phyloP scores from a whole-genome alignment of 2,888 invertebrate genomes.

The Lasioglossum calceatum region DNA sequence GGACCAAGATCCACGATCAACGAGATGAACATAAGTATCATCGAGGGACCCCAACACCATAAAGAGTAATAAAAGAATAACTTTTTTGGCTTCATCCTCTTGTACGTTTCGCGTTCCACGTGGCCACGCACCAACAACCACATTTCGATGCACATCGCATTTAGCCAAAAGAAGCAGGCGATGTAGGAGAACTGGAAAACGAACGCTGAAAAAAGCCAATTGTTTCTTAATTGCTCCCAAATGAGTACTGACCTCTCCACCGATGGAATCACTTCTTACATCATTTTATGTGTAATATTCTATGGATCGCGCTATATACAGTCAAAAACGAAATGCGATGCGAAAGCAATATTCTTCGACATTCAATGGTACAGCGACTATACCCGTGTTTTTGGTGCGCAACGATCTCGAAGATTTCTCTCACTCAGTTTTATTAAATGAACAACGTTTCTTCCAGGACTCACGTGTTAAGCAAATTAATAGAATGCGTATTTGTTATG shows the following conservation, averaged over 20 bases:
- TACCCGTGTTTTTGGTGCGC: too few species aligned
- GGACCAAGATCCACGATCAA: constrained; percentile 87
- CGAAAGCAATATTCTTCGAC: neutral
- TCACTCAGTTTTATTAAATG: neutral
- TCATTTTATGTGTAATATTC: neutral
- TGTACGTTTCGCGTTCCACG: constrained; percentile 64
- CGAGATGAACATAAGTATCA: constrained; percentile 86
- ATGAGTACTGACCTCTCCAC: neutral
- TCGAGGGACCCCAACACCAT: constrained; percentile 86
- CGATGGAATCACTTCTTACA: constrained; percentile 20
- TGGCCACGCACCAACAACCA: constrained; percentile 85
- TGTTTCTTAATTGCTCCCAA: constrained; percentile 38
- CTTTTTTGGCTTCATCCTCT: constrained; percentile 59
- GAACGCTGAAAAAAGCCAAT: constrained; percentile 86
- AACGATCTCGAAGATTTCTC: neutral
- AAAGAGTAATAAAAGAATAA: constrained; percentile 86
- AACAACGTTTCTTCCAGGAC: neutral
- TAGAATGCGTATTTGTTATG: too few species aligned
- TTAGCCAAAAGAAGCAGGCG: constrained; percentile 89
- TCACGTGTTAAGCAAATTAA: neutral
- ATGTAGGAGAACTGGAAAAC: constrained; percentile 88
- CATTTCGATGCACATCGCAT: constrained; percentile 89
- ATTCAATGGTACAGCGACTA: neutral
- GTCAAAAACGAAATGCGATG: neutral
- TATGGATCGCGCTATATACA: neutral